phyloP scores from a whole-genome alignment of 1,140 invertebrate genomes.

The Diprion similis region DNA sequence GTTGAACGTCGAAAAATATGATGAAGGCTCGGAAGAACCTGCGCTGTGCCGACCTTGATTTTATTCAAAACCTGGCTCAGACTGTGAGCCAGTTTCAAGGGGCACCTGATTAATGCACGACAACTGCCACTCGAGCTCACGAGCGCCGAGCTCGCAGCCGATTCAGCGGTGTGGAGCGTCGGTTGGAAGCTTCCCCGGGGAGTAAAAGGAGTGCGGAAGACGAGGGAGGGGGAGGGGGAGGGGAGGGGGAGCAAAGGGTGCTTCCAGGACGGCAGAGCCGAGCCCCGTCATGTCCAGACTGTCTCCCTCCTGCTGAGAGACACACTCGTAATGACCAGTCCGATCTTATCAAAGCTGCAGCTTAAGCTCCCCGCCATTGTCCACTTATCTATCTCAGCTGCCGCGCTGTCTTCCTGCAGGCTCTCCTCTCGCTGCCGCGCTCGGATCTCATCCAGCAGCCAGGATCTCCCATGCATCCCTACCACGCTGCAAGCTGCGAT shows the following conservation, averaged over 20 bases:
- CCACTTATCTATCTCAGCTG: constrained; percentile 46
- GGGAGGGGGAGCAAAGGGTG: constrained; percentile 21
- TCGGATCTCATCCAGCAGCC: neutral
- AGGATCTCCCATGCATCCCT: neutral
- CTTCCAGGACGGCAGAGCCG: constrained; percentile 35
- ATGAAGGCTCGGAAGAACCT: neutral
- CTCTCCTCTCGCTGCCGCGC: neutral
- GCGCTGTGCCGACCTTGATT: neutral
- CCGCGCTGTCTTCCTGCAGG: constrained; percentile 29
- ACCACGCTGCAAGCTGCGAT: too few relatives aligned
- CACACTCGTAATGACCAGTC: constrained; percentile 52
- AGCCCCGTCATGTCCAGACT: constrained; percentile 52
- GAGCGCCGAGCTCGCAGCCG: neutral
- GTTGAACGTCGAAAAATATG: too few relatives aligned
- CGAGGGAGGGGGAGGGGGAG: constrained; percentile 17
- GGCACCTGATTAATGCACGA: constrained; percentile 5
- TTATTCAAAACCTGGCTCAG: neutral
- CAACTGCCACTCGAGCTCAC: neutral
- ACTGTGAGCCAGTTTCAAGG: neutral
- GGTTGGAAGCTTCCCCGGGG: neutral
- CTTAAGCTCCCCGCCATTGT: constrained; percentile 47
- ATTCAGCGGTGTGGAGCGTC: neutral
- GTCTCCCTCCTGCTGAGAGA: constrained; percentile 50
- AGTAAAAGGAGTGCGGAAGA: neutral
- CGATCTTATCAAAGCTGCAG: constrained; percentile 49